These are phyloP conservation scores for Alloplasta piceator DNA, from an alignment of 2,888 invertebrate genomes.

Conservation along the genomic window DNA sequence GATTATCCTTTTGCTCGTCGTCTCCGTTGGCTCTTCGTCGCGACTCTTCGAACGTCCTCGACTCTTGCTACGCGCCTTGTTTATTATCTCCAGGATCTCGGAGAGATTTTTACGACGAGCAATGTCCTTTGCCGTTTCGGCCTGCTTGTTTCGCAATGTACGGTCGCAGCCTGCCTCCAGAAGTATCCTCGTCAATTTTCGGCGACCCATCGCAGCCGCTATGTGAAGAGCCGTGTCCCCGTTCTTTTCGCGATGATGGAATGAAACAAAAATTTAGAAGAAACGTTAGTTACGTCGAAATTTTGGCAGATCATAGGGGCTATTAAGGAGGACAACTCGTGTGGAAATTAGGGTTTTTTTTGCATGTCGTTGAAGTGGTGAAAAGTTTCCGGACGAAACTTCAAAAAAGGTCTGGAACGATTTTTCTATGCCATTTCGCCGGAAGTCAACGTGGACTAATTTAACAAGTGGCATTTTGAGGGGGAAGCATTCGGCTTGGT, in stretches of 20 bases:
- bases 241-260: conserved; percentile 84
- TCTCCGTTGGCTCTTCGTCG: conserved; percentile 68
- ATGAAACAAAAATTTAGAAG: no score
- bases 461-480: no score
- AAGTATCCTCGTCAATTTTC: conserved; percentile 95
- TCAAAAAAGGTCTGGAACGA: no score
- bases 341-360: no score
- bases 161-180: conserved; percentile 93
- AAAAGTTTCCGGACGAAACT: no score
- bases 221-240: conserved; percentile 98
- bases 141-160: conserved; percentile 91
- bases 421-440: no score
- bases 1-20: neutral
- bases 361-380: no score
- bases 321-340: no score
- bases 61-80: conserved; percentile 78
- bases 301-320: no score
- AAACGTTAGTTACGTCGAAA: no score
- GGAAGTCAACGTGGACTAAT: no score
- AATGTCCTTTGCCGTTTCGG: conserved; percentile 95
- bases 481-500: no score
- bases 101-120: conserved; percentile 93
- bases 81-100: conserved; percentile 92
- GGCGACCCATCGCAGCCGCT: conserved; percentile 95
- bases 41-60: conserved; percentile 76